These are phyloP conservation scores for Eristalis tenax DNA, from an alignment of 2,888 invertebrate species.

Conservation along the genomic window DNA sequence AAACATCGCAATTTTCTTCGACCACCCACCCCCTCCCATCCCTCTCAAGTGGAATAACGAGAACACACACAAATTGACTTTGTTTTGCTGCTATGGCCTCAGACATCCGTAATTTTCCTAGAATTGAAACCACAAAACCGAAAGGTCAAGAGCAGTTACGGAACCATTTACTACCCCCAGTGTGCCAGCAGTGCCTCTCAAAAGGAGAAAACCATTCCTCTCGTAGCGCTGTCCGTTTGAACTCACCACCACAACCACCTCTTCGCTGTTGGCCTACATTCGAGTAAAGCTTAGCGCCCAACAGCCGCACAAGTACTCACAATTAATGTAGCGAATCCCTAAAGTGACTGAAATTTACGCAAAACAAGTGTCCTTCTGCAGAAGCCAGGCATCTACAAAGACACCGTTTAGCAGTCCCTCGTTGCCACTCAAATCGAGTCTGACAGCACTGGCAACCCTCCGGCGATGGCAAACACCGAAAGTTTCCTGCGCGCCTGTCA, in stretches of 20 bases:
- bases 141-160: neutral
- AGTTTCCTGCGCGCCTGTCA: slow-evolving; percentile 36
- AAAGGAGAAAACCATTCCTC: neutral
- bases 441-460: neutral
- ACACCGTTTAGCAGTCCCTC: slow-evolving; percentile 12
- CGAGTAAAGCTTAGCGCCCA: slow-evolving; percentile 3
- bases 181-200: neutral
- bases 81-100: neutral
- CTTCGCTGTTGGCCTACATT: neutral
- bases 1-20: too few species aligned
- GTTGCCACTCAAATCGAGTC: neutral
- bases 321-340: slow-evolving; percentile 25
- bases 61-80: neutral
- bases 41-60: too few species aligned
- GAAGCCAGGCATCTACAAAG: slow-evolving; percentile 3
- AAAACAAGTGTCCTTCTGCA: slow-evolving; percentile 29
- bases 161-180: neutral
- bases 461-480: slow-evolving; percentile 5
- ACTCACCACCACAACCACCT: neutral
- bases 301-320: neutral
- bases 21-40: too few species aligned
- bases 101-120: neutral
- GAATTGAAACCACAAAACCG: neutral
- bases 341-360: slow-evolving; percentile 15
- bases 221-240: neutral